Conservation (phyloP, 35 echinoderm and acorn worm genomes). For the Heliocidaris erythrogramma region DNA sequence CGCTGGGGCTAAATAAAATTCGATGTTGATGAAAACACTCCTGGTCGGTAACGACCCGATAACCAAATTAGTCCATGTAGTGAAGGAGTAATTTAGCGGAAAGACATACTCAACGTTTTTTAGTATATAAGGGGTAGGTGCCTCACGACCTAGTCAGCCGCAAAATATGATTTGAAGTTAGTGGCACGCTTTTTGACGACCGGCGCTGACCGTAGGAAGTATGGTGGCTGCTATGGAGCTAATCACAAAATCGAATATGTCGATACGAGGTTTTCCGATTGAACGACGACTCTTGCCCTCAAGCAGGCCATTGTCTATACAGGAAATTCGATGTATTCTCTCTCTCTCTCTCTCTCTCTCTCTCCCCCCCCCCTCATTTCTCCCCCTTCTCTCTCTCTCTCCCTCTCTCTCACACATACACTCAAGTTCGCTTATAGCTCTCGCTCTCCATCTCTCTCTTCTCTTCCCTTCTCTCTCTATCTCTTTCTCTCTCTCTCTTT, state of each 20-base stretch:
- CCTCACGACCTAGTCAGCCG: constrained; percentile 19
- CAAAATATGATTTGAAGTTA: constrained; percentile 31
- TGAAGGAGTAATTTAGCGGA: constrained; percentile 35
- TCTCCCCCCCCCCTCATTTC: no score
- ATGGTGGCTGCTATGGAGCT: neutral
- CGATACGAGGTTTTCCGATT: constrained; percentile 13
- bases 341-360: no score
- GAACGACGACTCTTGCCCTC: neutral
- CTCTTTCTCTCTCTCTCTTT: neutral
- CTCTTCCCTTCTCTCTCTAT: neutral
- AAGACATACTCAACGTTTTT: neutral
- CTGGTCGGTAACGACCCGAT: neutral
- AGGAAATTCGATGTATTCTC: no score
- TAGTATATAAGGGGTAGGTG: neutral
- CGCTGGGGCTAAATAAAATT: neutral
- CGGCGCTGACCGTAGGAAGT: neutral
- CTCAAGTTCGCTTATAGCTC: no score
- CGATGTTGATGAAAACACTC: constrained; percentile 31
- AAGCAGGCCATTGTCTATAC: no score
- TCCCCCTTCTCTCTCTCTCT: no score
- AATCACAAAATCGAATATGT: constrained; percentile 38
- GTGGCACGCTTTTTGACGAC: neutral
- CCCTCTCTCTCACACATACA: no score
- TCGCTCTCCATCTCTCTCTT: no score
- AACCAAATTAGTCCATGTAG: constrained; percentile 34